These are phyloP conservation scores for Nothoprocta pentlandii DNA, from an alignment of 2,113 vertebrate species.

Conservation along the genomic window DNA sequence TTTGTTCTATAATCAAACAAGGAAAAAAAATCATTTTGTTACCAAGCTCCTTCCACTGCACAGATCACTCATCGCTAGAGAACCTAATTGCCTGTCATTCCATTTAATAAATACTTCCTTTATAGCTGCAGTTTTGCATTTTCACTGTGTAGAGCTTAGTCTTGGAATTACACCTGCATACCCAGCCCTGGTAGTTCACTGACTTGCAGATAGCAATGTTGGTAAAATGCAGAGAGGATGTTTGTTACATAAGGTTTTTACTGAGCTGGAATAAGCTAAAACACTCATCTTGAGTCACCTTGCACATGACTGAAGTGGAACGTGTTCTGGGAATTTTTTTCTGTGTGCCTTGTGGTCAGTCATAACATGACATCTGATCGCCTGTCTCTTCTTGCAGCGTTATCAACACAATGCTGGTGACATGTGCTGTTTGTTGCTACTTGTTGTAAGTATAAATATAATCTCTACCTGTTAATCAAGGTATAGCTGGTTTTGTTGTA, in stretches of 20 bases:
- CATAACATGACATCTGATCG: conserved; percentile 19
- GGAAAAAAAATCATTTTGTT: not conserved
- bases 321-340: not conserved
- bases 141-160: not conserved
- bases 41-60: not conserved
- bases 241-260: not conserved
- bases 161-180: not conserved
- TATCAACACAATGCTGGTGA: conserved; percentile 95
- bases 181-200: not conserved
- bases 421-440: conserved; percentile 96
- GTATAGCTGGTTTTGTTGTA: not conserved
- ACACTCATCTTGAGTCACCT: conserved; percentile 42
- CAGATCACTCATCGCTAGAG: not conserved
- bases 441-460: conserved; percentile 93
- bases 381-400: conserved; percentile 80
- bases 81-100: not conserved
- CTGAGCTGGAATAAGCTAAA: conserved; percentile 33
- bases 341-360: conserved; percentile 1
- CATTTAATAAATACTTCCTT: not conserved
- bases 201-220: not conserved
- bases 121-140: not conserved
- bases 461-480: not conserved
- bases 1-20: not conserved
- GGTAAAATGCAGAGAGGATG: not conserved
- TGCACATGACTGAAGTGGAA: conserved; percentile 17